Percentiles rank a stretch among this genome's conserved stretches.
phyloP scores from a whole-genome alignment of 2,888 invertebrate genomes.

The Hypercompe scribonia region DNA sequence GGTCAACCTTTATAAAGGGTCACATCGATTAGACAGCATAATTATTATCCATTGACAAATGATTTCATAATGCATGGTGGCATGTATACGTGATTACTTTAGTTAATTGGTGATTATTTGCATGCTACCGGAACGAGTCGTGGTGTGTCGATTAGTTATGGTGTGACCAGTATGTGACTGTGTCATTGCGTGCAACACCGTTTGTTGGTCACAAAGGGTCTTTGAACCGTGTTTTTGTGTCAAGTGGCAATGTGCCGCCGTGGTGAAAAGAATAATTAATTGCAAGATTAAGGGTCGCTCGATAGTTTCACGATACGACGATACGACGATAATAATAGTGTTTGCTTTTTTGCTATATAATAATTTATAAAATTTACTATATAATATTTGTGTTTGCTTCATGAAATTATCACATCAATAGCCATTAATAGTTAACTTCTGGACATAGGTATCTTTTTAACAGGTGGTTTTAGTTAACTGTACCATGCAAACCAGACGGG shows the following conservation, averaged over 20 bases:
- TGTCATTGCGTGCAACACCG: neutral
- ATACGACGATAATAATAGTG: too few relatives aligned
- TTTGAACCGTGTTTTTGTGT: neutral
- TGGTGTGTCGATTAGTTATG: neutral
- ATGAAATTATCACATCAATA: too few relatives aligned
- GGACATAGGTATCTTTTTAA: too few relatives aligned
- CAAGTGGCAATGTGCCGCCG: neutral
- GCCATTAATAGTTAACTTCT: too few relatives aligned
- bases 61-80: conserved; percentile 5
- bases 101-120: neutral
- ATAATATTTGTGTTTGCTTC: too few relatives aligned
- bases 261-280: neutral
- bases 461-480: too few relatives aligned
- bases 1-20: conserved; percentile 1
- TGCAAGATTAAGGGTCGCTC: neutral
- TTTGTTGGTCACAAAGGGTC: neutral
- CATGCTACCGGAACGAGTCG: conserved; percentile 1
- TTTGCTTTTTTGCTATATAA: too few relatives aligned
- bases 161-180: neutral
- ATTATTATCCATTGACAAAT: conserved; percentile 11
- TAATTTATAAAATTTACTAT: too few relatives aligned
- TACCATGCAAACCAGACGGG: too few relatives aligned
- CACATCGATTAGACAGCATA: conserved; percentile 1
- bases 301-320: neutral
- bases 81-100: neutral